Percentiles rank a stretch among this genome's conserved stretches.
Conservation (phyloP, 2,888 invertebrate genomes). For the Drosophila leonis region DNA sequence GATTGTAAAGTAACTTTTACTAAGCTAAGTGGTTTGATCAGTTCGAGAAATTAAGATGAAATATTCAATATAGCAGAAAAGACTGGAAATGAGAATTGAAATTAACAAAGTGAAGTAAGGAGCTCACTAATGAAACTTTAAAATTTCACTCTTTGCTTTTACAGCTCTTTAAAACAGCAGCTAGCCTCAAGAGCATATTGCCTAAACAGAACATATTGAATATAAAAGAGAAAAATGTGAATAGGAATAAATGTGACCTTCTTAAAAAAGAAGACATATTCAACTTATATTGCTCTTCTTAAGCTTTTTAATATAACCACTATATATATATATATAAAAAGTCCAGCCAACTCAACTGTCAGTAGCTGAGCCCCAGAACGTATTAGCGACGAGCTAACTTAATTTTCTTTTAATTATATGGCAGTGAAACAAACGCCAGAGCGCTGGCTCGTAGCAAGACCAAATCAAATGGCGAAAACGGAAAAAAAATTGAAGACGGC, state of each 20-base stretch:
- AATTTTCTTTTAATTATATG: conserved; percentile 65
- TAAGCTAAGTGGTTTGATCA: too few species aligned
- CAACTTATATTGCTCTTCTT: neutral
- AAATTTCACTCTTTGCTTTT: too few species aligned
- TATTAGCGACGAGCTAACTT: conserved; percentile 5
- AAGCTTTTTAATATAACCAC: too few species aligned
- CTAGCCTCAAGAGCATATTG: neutral
- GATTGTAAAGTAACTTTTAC: too few species aligned
- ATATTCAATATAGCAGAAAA: too few species aligned
- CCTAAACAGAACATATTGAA: neutral
- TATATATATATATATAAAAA: neutral
- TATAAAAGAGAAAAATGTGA: neutral
- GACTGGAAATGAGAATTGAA: too few species aligned
- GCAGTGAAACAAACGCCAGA: conserved; percentile 16
- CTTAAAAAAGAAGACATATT: too few species aligned
- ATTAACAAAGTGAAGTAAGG: too few species aligned
- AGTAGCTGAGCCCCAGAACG: neutral
- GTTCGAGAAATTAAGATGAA: too few species aligned
- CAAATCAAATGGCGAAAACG: conserved; percentile 42
- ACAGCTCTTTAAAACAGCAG: too few species aligned
- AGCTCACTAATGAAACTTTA: too few species aligned
- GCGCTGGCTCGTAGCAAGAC: conserved; percentile 17
- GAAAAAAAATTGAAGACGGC: conserved; percentile 32
- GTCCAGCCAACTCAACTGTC: neutral
- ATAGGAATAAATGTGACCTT: neutral